Evolutionary conservation across 30 jellyfish, hydroid and myxozoan genomes (phyloP).

Genomic region (Aurelia sp.): DNA sequence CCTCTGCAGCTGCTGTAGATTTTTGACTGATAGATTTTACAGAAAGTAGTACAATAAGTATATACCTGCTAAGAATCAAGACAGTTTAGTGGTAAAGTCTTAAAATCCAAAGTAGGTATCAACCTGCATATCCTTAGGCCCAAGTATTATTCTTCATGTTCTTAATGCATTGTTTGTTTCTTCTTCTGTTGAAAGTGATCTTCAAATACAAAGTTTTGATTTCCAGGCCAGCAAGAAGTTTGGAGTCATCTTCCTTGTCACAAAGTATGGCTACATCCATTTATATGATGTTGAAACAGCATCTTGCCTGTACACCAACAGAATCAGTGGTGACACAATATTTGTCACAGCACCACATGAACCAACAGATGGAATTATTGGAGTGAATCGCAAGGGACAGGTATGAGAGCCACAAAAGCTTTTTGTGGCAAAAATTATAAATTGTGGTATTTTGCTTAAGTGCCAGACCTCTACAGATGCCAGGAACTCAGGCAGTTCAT

Average conservation of each 20-base stretch:
- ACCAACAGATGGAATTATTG: conserved; percentile 97
- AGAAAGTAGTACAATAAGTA: too few relatives aligned
- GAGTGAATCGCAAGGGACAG: conserved; percentile 99
- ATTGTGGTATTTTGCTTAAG: too few relatives aligned
- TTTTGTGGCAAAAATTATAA: too few relatives aligned
- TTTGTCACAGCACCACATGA: conserved; percentile 98
- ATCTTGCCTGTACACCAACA: conserved; percentile 88
- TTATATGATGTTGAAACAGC: conserved; percentile 98
- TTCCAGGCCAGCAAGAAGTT: conserved; percentile 88
- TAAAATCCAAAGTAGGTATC: too few relatives aligned
- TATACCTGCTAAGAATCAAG: too few relatives aligned
- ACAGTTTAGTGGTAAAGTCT: too few relatives aligned
- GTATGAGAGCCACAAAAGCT: conserved; percentile 24
- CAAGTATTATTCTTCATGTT: too few relatives aligned
- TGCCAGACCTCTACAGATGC: too few relatives aligned
- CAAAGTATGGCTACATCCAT: conserved; percentile 98
- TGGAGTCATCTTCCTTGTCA: conserved; percentile 94
- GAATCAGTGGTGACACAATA: conserved; percentile 97
- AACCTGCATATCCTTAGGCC: too few relatives aligned
- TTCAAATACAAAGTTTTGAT: neutral
- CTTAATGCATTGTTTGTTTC: neutral
- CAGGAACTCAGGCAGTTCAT: too few relatives aligned
- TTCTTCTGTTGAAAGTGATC: neutral
- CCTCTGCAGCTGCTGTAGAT: too few relatives aligned
- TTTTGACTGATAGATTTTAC: too few relatives aligned